Evolutionary conservation across 2,888 invertebrate species (phyloP), one percentile per base, ranked within the genome.

Genomic region (Epinotia demarniana): DNA sequence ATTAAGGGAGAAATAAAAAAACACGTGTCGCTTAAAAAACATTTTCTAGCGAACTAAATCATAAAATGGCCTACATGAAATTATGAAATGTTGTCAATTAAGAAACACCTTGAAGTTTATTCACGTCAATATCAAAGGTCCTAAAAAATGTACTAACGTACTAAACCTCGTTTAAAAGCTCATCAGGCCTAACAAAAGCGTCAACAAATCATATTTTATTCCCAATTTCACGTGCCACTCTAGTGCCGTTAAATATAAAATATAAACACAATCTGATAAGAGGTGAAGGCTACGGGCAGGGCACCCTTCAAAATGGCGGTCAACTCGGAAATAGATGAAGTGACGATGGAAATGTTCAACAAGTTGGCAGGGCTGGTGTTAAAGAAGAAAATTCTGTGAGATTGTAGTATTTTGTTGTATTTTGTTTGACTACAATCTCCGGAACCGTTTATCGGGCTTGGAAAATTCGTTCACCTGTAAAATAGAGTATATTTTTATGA

Each of bases 131-230:
- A 5, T 13, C 49, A 49, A 13, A 49, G 4, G 13, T 16, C 49
- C 5, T 49, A 49, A 49, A 49, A 16, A 5, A 5, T 13, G 13
- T 49, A 49, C 4, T 5, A 49, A 49, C 13, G 1, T 6, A 16
- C 49, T 49, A 49, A 55, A 55, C 18, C 18, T 58, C 58, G 58
- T 58, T 58, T 58, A 11, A 23, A 19, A 23, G 13, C 19, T 60
- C 60, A 27, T 16, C 60, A 60, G 27, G 12, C 9, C 4, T 19
- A 55, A 13, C 27, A 13, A 27, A 60, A 60, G 60, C 60, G 60
- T n/a, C 60, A 19, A 8, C 27, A 60, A 60, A 60, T 60, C 60
- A 60, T 8, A 60, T 60, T 60, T 60, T 33, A 60, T 60, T 27
- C 27, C 8, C 16, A 27, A 27, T 60, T 60, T 60, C 27, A 13